phyloP scores from a whole-genome alignment of 2,797 vertebrate genomes.

The Chanos chanos region DNA sequence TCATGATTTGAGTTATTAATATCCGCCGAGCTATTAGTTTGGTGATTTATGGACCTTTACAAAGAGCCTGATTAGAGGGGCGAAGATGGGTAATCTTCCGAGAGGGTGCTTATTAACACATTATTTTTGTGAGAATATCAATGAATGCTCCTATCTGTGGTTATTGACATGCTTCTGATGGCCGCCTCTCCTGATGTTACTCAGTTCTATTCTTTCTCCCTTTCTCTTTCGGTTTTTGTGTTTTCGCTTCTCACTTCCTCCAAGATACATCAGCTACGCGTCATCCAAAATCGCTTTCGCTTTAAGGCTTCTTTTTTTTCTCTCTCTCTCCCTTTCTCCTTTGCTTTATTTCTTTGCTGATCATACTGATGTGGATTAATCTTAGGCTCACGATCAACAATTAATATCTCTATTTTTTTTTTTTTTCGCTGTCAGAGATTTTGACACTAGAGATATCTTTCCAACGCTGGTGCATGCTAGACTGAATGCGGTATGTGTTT shows the following conservation, averaged over 20 bases:
- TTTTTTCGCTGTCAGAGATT: too few relatives aligned
- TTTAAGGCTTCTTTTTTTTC: constrained; percentile 29
- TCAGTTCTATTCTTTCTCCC: neutral
- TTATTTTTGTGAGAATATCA: constrained; percentile 54
- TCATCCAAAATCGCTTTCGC: constrained; percentile 8
- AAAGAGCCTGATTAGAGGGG: constrained; percentile 55
- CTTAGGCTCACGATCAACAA: constrained; percentile 2
- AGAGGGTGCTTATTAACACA: constrained; percentile 57
- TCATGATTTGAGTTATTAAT: constrained; percentile 59
- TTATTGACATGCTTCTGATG: constrained; percentile 36
- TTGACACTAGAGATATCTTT: too few relatives aligned
- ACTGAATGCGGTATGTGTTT: constrained; percentile 7
- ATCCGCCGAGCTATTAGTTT: constrained; percentile 52
- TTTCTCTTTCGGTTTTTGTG: constrained; percentile 20
- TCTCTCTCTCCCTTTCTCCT: constrained; percentile 22
- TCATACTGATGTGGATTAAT: constrained; percentile 8
- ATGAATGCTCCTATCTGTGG: constrained; percentile 44
- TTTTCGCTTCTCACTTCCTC: constrained; percentile 1
- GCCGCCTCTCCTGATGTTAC: constrained; percentile 28
- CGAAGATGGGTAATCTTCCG: constrained; percentile 53
- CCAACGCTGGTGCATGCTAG: neutral
- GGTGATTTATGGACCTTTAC: constrained; percentile 57
- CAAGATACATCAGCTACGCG: neutral
- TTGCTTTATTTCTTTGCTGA: too few relatives aligned
- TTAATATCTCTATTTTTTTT: too few relatives aligned